These are phyloP conservation scores for Litoditis marina DNA, from an alignment of 2,888 invertebrate genomes.

Conservation along the genomic window DNA sequence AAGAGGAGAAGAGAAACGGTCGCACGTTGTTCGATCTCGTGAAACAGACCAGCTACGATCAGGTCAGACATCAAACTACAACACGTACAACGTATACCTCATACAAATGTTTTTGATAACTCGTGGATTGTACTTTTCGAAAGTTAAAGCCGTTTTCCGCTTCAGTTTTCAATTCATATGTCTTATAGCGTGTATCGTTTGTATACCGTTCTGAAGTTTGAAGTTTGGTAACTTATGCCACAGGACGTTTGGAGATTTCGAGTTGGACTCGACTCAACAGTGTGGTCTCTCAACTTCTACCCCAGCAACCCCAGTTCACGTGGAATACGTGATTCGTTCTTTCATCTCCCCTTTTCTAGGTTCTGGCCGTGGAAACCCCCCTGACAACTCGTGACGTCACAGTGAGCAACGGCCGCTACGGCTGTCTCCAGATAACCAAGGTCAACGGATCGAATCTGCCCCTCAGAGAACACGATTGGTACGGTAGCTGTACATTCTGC, in stretches of 20 bases:
- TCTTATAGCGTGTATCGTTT: too few relatives aligned
- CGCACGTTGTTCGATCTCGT: conserved; percentile 43
- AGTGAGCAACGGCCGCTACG: conserved; percentile 34
- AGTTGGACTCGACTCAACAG: too few relatives aligned
- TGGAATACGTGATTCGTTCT: not conserved
- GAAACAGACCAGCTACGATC: conserved; percentile 35
- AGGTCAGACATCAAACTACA: conserved; percentile 19
- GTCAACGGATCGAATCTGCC: conserved; percentile 46
- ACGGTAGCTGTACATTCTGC: too few relatives aligned
- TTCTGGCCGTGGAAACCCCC: conserved; percentile 43
- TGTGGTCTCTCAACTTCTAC: too few relatives aligned
- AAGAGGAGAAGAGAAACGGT: conserved; percentile 8
- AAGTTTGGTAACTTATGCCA: too few relatives aligned
- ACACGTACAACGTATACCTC: not conserved
- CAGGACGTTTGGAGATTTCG: too few relatives aligned
- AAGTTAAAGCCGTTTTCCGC: too few relatives aligned
- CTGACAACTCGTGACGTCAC: conserved; percentile 42
- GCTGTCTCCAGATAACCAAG: conserved; percentile 45
- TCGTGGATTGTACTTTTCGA: too few relatives aligned
- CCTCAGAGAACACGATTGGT: conserved; percentile 45
- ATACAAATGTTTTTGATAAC: too few relatives aligned
- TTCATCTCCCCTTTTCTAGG: conserved; percentile 20
- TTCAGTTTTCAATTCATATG: too few relatives aligned
- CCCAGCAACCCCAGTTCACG: too few relatives aligned
- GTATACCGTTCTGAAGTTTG: not conserved